Evolutionary conservation across 92 coral and sea anemone genomes (phyloP).

Genomic region (Epizoanthus illoricatus): DNA sequence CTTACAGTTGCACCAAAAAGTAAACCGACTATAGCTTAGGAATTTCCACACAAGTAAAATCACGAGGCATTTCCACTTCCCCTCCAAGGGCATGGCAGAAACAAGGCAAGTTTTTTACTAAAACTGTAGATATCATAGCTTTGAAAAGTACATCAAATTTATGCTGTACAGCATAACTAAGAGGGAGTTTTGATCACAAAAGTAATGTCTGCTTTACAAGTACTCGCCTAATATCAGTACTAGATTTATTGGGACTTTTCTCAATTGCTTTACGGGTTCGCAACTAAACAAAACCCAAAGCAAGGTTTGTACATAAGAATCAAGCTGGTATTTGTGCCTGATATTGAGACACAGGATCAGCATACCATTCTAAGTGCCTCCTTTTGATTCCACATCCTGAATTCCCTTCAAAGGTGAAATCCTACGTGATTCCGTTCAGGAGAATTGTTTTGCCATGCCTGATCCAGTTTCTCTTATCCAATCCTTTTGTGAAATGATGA

Average conservation of each 20-base stretch:
- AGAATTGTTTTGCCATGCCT: conserved; percentile 7
- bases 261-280: background rate
- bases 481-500: conserved; percentile 37
- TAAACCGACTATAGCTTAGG: too few relatives aligned
- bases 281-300: background rate
- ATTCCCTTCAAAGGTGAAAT: conserved; percentile 35
- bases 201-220: too few relatives aligned
- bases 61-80: too few relatives aligned
- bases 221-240: too few relatives aligned
- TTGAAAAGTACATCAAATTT: background rate
- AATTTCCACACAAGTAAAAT: too few relatives aligned
- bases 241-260: background rate
- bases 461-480: conserved; percentile 34
- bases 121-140: background rate
- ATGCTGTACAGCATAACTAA: background rate
- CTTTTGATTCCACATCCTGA: conserved; percentile 39
- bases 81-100: background rate
- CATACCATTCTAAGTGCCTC: conserved; percentile 42
- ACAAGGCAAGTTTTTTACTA: background rate
- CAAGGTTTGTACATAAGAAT: background rate
- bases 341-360: background rate
- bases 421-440: conserved; percentile 36
- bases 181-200: background rate
- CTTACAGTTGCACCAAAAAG: too few relatives aligned
- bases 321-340: conserved; percentile 24